Evolutionary conservation across 2,888 invertebrate species (phyloP).

Genomic region (Apoderus coryli): DNA sequence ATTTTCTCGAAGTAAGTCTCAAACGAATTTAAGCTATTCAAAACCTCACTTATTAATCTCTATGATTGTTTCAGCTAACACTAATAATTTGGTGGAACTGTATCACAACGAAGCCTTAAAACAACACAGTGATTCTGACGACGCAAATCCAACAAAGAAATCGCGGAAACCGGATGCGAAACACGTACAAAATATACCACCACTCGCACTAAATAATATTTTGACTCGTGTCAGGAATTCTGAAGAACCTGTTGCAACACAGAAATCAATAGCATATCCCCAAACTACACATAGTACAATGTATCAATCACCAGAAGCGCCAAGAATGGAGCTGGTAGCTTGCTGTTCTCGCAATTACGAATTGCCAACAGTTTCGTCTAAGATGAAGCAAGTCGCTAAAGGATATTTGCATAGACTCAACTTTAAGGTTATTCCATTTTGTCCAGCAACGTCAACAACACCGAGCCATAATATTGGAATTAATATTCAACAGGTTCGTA

Average conservation of each 20-base stretch:
- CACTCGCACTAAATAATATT: no score
- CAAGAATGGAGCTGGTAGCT: constrained; percentile 16
- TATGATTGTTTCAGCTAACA: no score
- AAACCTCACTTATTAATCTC: no score
- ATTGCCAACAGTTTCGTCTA: constrained; percentile 49
- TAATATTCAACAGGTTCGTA: constrained; percentile 48
- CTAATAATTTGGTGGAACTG: constrained; percentile 30
- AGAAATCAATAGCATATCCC: constrained; percentile 4
- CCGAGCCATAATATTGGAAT: constrained; percentile 50
- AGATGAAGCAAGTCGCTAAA: constrained; percentile 44
- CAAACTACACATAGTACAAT: constrained; percentile 5
- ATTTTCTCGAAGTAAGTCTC: no score
- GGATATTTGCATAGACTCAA: constrained; percentile 35
- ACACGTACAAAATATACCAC: not conserved
- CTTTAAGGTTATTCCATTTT: constrained; percentile 40
- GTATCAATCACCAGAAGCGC: constrained; percentile 19
- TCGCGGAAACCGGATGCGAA: not conserved
- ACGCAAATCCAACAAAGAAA: constrained; percentile 18
- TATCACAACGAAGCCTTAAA: constrained; percentile 30
- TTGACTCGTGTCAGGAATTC: not conserved
- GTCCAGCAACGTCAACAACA: constrained; percentile 43
- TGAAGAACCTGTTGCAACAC: not conserved
- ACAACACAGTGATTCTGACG: constrained; percentile 27
- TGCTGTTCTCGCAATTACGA: constrained; percentile 35
- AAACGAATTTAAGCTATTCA: no score